A percentile compares a stretch with the other conserved stretches of the same genome.
These are phyloP conservation scores for Porites lutea DNA, from an alignment of 64 coral and sea anemone species.

Conservation along the genomic window DNA sequence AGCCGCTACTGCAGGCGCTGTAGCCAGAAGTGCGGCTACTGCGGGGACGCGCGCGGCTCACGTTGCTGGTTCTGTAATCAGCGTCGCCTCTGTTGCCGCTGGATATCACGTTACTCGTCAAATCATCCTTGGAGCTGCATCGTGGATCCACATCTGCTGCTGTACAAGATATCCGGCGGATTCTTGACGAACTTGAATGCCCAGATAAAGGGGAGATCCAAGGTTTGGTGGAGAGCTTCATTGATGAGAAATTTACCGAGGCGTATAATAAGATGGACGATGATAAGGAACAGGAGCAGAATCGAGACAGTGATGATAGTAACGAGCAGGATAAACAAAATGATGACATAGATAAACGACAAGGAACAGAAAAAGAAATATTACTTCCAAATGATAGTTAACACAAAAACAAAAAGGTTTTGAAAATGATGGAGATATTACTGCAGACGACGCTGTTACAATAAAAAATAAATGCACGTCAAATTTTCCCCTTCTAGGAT, in stretches of 20 bases:
- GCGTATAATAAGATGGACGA: slow-evolving; percentile 2
- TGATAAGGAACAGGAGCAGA: not conserved
- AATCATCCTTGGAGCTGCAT: slow-evolving; percentile 39
- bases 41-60: not conserved
- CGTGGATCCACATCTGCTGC: slow-evolving; percentile 32
- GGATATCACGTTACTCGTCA: slow-evolving; percentile 32
- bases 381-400: too few species aligned
- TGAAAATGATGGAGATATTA: too few species aligned
- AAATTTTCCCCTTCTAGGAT: too few species aligned
- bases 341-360: not conserved
- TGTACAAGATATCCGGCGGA: slow-evolving; percentile 37
- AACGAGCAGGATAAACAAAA: not conserved
- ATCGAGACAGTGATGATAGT: too few species aligned
- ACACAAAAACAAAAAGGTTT: too few species aligned
- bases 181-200: slow-evolving; percentile 20
- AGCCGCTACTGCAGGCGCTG: not conserved
- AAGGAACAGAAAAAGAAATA: too few species aligned
- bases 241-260: slow-evolving; percentile 38
- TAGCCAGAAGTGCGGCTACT: not conserved
- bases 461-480: too few species aligned
- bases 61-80: slow-evolving; percentile 31
- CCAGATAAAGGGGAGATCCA: slow-evolving; percentile 20
- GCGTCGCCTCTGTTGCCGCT: slow-evolving; percentile 32
- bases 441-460: too few species aligned
- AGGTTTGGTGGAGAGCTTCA: slow-evolving; percentile 25